A percentile compares a stretch with the other conserved stretches of the same genome.
Conservation (phyloP, 2,113 vertebrate species). For the Ranitomeya variabilis region DNA sequence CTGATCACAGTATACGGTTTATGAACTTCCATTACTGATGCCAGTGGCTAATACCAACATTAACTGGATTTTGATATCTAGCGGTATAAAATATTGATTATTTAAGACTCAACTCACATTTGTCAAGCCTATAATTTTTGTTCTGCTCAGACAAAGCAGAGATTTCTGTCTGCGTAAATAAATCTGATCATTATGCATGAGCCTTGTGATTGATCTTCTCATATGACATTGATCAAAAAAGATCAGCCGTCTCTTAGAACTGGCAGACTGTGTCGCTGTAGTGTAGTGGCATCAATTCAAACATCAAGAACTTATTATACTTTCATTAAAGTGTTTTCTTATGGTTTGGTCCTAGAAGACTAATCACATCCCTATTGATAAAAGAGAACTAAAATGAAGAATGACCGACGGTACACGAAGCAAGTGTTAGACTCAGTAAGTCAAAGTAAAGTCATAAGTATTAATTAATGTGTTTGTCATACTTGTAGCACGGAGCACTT, state of each 20-base stretch:
- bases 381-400: constrained; percentile 5
- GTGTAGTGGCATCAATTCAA: neutral
- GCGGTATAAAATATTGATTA: constrained; percentile 7
- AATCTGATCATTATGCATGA: constrained; percentile 17
- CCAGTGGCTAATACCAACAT: neutral
- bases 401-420: neutral
- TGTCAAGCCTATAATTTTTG: neutral
- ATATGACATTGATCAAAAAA: constrained; percentile 28
- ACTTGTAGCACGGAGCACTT: neutral
- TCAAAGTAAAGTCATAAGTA: constrained; percentile 1
- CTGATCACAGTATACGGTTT: neutral
- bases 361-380: constrained; percentile 20
- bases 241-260: constrained; percentile 8
- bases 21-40: neutral
- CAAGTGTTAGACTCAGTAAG: constrained; percentile 7
- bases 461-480: neutral
- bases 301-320: constrained; percentile 17
- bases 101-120: neutral
- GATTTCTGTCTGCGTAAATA: neutral
- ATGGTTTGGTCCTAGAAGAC: constrained; percentile 4
- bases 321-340: constrained; percentile 34
- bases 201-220: constrained; percentile 26
- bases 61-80: neutral
- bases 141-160: constrained; percentile 15
- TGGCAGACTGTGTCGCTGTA: constrained; percentile 3